Evolutionary conservation across 2,888 invertebrate genomes (phyloP).

Genomic region (Patella ulyssiponensis): DNA sequence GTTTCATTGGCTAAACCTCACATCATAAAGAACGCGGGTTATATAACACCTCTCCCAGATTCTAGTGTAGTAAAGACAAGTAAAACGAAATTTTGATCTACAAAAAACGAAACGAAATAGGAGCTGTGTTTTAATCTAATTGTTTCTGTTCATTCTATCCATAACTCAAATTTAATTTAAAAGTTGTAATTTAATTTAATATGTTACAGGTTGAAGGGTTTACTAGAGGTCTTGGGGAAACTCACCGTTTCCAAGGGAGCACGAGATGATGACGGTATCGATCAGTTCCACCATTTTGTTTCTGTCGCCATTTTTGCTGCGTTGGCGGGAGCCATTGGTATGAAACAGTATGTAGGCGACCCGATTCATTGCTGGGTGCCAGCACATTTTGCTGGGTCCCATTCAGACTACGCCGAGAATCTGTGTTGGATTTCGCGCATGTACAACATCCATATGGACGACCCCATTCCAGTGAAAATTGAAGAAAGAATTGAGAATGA

Average conservation of each 20-base stretch:
- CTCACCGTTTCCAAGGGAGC: constrained; percentile 38
- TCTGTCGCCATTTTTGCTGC: constrained; percentile 37
- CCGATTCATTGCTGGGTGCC: constrained; percentile 47
- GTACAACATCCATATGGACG: constrained; percentile 44
- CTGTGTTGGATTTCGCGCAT: constrained; percentile 43
- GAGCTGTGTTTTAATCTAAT: too few species aligned
- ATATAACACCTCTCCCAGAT: too few species aligned
- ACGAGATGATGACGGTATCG: constrained; percentile 41
- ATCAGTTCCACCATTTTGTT: constrained; percentile 41
- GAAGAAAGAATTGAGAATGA: constrained; percentile 36
- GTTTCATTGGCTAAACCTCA: too few species aligned
- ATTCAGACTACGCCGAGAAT: constrained; percentile 41
- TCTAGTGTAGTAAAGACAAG: too few species aligned
- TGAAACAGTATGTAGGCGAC: constrained; percentile 46
- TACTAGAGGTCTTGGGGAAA: constrained; percentile 37
- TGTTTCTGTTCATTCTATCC: too few species aligned
- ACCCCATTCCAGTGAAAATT: constrained; percentile 31
- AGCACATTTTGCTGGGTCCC: constrained; percentile 39
- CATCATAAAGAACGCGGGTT: too few species aligned
- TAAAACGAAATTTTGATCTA: too few species aligned
- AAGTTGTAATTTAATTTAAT: too few species aligned
- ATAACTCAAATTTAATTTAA: too few species aligned
- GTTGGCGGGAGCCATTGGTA: constrained; percentile 35
- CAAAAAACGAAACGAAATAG: too few species aligned
- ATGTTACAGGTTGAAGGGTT: constrained; percentile 37